A percentile compares a stretch with the other conserved stretches of the same genome.
Evolutionary conservation across 2,888 invertebrate species (phyloP).

Genomic region (Amphiduros pacificus): DNA sequence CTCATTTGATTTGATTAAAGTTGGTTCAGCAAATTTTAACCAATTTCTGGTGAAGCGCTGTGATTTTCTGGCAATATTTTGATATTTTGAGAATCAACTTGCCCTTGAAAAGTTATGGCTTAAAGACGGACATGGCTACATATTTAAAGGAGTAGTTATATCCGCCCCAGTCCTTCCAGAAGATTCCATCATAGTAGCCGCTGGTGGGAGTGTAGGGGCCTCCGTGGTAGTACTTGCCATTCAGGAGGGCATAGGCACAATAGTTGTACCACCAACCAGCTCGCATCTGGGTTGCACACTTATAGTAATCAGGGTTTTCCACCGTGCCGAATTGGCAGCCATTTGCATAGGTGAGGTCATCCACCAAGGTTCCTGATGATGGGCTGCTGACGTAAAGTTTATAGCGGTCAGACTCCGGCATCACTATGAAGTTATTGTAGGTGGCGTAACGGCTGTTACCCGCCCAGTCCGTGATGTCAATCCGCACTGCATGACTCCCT

Average conservation of each 20-base stretch:
- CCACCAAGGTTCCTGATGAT: slow-evolving; percentile 27
- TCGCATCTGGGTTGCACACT: slow-evolving; percentile 40
- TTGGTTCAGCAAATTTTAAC: too few relatives aligned
- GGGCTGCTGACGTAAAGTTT: background rate
- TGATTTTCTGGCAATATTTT: too few relatives aligned
- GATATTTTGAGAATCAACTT: too few relatives aligned
- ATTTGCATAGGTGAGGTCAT: slow-evolving; percentile 41
- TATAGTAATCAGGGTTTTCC: slow-evolving; percentile 35
- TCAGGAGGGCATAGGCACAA: slow-evolving; percentile 40
- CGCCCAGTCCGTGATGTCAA: slow-evolving; percentile 40
- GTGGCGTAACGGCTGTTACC: slow-evolving; percentile 25
- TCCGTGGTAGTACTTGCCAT: slow-evolving; percentile 41
- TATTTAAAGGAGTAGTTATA: slow-evolving; percentile 44
- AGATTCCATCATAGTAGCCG: slow-evolving; percentile 43
- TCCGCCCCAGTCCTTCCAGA: slow-evolving; percentile 45
- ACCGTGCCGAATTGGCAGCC: slow-evolving; percentile 37
- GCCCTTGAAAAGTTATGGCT: too few relatives aligned
- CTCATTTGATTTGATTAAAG: too few relatives aligned
- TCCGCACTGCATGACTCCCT: slow-evolving; percentile 39
- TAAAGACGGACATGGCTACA: slow-evolving; percentile 16
- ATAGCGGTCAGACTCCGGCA: slow-evolving; percentile 1
- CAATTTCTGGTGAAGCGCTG: too few relatives aligned
- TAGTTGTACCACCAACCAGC: slow-evolving; percentile 52
- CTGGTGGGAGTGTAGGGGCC: slow-evolving; percentile 38
- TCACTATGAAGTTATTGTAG: slow-evolving; percentile 9